Percentiles rank a stretch among this genome's conserved stretches.
Evolutionary conservation across 2,113 vertebrate genomes (phyloP).

Genomic region (Vidua macroura): DNA sequence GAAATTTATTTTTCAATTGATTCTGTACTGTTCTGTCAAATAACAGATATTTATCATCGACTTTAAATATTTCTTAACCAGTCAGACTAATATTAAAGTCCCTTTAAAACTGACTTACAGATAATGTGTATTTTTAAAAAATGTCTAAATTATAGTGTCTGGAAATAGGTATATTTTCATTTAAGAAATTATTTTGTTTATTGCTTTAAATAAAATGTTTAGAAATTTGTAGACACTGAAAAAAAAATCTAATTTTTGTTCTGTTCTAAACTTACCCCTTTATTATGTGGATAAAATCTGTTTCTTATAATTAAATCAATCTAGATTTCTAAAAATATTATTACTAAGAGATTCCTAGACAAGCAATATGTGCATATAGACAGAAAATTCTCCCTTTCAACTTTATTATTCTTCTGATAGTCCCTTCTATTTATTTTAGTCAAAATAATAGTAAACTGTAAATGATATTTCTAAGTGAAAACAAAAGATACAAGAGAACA

Average conservation of each 20-base stretch:
- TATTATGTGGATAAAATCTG: neutral
- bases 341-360: neutral
- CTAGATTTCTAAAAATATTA: neutral
- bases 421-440: neutral
- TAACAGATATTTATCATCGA: rapidly evolving
- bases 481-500: neutral
- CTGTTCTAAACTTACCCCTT: neutral
- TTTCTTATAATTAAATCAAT: neutral
- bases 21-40: neutral
- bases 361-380: neutral
- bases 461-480: neutral
- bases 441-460: neutral
- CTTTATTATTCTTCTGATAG: neutral
- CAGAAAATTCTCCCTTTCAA: neutral
- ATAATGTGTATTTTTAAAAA: neutral
- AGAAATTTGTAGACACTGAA: neutral
- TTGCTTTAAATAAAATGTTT: neutral
- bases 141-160: neutral
- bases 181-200: neutral
- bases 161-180: neutral
- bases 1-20: neutral
- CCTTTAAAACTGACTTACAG: neutral
- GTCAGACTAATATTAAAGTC: neutral
- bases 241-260: neutral
- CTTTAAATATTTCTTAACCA: neutral